Percentiles rank a stretch among this genome's conserved stretches.
Conservation (phyloP, 2,888 invertebrate genomes). For the Eupithecia dodoneata region DNA sequence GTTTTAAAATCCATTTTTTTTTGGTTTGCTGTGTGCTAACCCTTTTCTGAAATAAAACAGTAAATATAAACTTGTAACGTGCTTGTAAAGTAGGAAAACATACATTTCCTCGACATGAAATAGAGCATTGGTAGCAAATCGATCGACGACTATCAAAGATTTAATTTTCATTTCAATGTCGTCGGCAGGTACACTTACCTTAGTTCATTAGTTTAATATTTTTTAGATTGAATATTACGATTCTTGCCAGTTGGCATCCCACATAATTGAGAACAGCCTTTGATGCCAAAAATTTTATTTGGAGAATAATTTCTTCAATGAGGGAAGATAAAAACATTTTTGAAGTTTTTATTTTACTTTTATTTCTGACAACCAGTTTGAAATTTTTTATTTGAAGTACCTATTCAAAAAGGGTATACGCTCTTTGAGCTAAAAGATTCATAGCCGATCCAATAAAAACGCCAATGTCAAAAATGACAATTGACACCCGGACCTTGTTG, state of each 20-base stretch:
- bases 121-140: background rate
- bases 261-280: slow-evolving; percentile 82
- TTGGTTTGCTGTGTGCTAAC: background rate
- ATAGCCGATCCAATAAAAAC: slow-evolving; percentile 2
- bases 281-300: slow-evolving; percentile 77
- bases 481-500: slow-evolving; percentile 50
- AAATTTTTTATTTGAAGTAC: background rate
- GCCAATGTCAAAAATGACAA: slow-evolving; percentile 42
- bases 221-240: slow-evolving; percentile 77
- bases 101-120: background rate
- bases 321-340: slow-evolving; percentile 83
- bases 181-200: slow-evolving; percentile 43
- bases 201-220: slow-evolving; percentile 70
- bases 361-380: slow-evolving; percentile 18
- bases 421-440: background rate
- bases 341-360: slow-evolving; percentile 70
- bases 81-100: background rate
- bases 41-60: slow-evolving; percentile 1
- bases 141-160: background rate
- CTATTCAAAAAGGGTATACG: background rate
- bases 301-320: slow-evolving; percentile 76
- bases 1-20: slow-evolving; percentile 76
- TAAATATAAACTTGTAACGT: background rate
- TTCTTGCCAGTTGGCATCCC: slow-evolving; percentile 78
- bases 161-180: background rate